Evolutionary conservation across 1,140 invertebrate species (phyloP), one percentile per base, ranked within the genome.

Genomic region (Neodiprion lecontei): DNA sequence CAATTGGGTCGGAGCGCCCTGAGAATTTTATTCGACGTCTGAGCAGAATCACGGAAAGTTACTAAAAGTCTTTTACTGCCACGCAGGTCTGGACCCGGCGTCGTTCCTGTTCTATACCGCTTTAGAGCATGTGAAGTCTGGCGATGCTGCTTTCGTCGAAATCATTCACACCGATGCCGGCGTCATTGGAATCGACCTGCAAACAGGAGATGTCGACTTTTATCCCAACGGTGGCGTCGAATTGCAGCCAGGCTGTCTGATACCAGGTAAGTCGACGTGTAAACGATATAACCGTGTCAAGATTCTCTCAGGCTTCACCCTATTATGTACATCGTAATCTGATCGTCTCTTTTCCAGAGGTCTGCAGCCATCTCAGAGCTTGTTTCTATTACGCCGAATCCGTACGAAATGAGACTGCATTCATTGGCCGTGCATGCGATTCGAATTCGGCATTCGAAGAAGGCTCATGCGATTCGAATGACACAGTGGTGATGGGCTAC

Each of bases 331-430:
- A 40, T 40, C 28, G 28, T 40, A 40, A 40, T 40, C 28, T 5
- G 28, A 40, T 40, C 28, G 5, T 40, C 28, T 40, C 28, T 40
- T 4, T 85, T 86, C 12, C 80, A 93, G 92, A 91, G 82, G 79
- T 92, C 2, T 93, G 92, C 78, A 93, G 91, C 79, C 93, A 94
- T 82, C 88, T 91, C 69, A 88, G 92, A 40, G 91, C 92, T 0
- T 93, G 91, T 90, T 82, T 80, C 68, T 90, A 90, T 74, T 92
- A 91, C 79, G 89, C 90, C 0, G 92, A 93, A 78, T 90, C 91
- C 0, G 83, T 94, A 0, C 47, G 5, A 9, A 72, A 75, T 1
- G 82, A 86, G 1, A 84, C 83, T 7, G 74, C 82, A 28, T 89
- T 90, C 73, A 23, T 81, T 0, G 85, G 85, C 1, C 75, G 84